Conservation (phyloP, 2,797 vertebrate species). For the Neopelma chrysocephalum region DNA sequence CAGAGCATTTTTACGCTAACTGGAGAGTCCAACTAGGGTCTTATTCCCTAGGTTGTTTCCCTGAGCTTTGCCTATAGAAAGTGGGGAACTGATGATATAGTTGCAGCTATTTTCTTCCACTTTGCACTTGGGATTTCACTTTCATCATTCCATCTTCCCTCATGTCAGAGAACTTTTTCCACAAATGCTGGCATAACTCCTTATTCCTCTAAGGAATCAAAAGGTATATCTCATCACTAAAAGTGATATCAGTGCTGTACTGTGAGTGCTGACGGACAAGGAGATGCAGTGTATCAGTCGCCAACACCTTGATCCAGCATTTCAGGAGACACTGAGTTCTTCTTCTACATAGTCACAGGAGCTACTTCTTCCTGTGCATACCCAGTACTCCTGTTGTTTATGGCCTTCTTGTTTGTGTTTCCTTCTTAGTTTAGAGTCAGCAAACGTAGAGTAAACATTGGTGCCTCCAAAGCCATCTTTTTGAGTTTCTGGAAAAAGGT, state of each 20-base stretch:
- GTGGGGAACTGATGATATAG: neutral
- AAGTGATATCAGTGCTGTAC: neutral
- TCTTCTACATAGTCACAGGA: rapidly evolving
- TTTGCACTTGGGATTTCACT: neutral
- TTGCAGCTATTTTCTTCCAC: neutral
- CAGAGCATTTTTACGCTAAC: neutral
- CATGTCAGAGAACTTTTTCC: neutral
- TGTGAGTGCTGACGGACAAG: neutral
- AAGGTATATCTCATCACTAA: neutral
- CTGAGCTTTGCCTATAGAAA: neutral
- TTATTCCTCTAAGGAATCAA: neutral
- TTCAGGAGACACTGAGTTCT: neutral
- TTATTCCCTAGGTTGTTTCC: neutral
- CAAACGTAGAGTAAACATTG: neutral
- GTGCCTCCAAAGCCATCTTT: neutral
- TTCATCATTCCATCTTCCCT: neutral
- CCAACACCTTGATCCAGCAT: neutral
- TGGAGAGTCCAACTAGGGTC: neutral
- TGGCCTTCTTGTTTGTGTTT: neutral
- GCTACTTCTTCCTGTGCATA: neutral
- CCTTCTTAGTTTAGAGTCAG: neutral
- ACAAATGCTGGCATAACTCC: neutral
- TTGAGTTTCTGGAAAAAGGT: neutral
- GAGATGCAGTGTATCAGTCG: neutral
- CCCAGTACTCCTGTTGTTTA: neutral